Evolutionary conservation across 2,113 vertebrate species (phyloP).

Genomic region (Oryzias melastigma): DNA sequence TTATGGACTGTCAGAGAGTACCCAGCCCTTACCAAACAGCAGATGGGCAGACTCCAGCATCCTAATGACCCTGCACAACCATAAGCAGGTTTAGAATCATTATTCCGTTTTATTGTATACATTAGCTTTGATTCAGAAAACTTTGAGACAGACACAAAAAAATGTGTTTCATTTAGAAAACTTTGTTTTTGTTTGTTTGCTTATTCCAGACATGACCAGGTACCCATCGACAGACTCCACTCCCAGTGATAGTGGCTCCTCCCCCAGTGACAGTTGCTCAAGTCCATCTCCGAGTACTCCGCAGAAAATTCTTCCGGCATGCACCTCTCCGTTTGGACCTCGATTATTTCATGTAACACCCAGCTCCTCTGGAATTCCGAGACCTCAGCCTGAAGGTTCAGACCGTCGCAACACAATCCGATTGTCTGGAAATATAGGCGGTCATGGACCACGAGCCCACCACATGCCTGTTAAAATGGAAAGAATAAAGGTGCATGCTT

Average conservation of each 20-base stretch:
- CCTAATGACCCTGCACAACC: too few relatives aligned
- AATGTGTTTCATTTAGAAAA: background rate
- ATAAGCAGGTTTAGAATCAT: too few relatives aligned
- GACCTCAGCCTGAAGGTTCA: slow-evolving; percentile 88
- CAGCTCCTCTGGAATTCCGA: slow-evolving; percentile 58
- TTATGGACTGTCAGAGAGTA: too few relatives aligned
- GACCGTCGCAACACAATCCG: slow-evolving; percentile 68
- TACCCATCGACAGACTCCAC: slow-evolving; percentile 77
- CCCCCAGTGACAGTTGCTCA: slow-evolving; percentile 75
- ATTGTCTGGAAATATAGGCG: slow-evolving; percentile 65
- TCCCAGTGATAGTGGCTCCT: slow-evolving; percentile 72
- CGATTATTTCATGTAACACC: slow-evolving; percentile 64
- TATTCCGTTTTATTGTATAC: too few relatives aligned
- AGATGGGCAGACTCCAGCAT: too few relatives aligned
- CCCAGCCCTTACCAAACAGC: too few relatives aligned
- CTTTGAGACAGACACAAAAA: too few relatives aligned
- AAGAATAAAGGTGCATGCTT: slow-evolving; percentile 75
- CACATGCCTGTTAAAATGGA: slow-evolving; percentile 76
- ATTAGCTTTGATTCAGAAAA: too few relatives aligned
- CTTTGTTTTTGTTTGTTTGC: background rate
- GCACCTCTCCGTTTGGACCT: slow-evolving; percentile 70
- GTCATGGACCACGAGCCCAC: slow-evolving; percentile 69
- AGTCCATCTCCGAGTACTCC: slow-evolving; percentile 78
- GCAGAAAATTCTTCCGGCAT: slow-evolving; percentile 73
- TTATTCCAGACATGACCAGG: slow-evolving; percentile 75